A percentile compares a stretch with the other conserved stretches of the same genome.
Evolutionary conservation across 2,888 invertebrate genomes (phyloP).

Genomic region (Proisotoma minuta): DNA sequence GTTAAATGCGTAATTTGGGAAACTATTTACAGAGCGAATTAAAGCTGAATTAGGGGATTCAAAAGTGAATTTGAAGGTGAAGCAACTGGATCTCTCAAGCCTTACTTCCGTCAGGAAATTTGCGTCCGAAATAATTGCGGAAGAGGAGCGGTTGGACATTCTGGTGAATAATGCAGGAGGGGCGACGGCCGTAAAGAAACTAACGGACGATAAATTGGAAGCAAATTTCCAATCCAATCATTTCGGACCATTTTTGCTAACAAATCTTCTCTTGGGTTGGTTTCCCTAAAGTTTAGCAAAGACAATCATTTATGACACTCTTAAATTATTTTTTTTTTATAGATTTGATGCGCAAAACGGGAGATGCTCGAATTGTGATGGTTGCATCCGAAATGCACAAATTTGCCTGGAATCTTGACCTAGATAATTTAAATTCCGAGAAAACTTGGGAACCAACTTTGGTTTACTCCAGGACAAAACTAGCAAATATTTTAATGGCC

Average conservation of each 20-base stretch:
- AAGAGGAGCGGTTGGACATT: slow-evolving; percentile 63
- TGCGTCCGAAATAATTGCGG: slow-evolving; percentile 56
- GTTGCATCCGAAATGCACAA: slow-evolving; percentile 67
- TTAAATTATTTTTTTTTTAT: too few species aligned
- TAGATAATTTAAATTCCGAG: slow-evolving; percentile 71
- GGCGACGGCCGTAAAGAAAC: slow-evolving; percentile 62
- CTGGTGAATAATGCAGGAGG: slow-evolving; percentile 79
- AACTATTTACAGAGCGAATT: too few species aligned
- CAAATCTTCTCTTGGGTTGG: slow-evolving; percentile 67
- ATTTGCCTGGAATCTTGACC: slow-evolving; percentile 63
- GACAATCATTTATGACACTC: too few species aligned
- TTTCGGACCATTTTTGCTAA: slow-evolving; percentile 74
- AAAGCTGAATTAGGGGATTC: too few species aligned
- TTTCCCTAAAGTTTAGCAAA: too few species aligned
- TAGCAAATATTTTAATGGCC: slow-evolving; percentile 72
- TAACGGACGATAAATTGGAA: slow-evolving; percentile 74
- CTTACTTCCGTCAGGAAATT: slow-evolving; percentile 65
- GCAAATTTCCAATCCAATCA: slow-evolving; percentile 75
- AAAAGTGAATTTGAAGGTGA: slow-evolving; percentile 70
- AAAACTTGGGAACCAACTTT: slow-evolving; percentile 60
- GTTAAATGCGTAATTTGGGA: too few species aligned
- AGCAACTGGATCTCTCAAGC: slow-evolving; percentile 72
- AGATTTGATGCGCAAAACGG: slow-evolving; percentile 44
- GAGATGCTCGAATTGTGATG: slow-evolving; percentile 66
- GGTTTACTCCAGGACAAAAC: slow-evolving; percentile 72